Evolutionary conservation across 2,113 vertebrate genomes (phyloP).

Genomic region (Myocastor coypus): DNA sequence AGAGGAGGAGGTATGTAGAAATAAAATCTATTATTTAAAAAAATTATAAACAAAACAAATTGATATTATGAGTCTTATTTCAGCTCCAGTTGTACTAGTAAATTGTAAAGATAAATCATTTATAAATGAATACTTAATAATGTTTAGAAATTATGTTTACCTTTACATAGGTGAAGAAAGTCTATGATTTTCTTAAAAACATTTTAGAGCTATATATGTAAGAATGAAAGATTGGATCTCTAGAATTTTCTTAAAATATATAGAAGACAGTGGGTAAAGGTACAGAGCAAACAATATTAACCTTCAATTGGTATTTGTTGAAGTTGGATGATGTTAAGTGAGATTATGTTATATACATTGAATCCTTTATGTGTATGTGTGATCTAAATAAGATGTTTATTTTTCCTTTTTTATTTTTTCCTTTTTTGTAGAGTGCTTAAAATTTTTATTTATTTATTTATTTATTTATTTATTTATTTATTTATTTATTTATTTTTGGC

Average conservation of each 20-base stretch:
- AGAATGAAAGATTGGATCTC: not conserved
- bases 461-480: too few species aligned
- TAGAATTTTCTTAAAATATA: not conserved
- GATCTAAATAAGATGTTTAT: not conserved
- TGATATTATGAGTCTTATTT: not conserved
- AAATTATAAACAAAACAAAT: not conserved
- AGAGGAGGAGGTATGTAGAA: not conserved
- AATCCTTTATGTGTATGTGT: not conserved
- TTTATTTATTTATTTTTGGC: too few species aligned
- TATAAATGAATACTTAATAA: not conserved
- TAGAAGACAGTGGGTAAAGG: not conserved
- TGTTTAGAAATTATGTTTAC: slow-evolving; percentile 8
- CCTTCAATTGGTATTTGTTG: not conserved
- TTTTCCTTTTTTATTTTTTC: not conserved
- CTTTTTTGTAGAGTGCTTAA: not conserved
- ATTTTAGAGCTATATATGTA: not conserved
- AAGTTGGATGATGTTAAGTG: not conserved
- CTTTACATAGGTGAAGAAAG: slow-evolving; percentile 16
- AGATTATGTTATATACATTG: not conserved
- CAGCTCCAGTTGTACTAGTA: not conserved
- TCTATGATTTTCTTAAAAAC: not conserved
- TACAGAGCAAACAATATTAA: not conserved
- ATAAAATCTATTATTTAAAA: not conserved
- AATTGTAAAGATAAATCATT: not conserved
- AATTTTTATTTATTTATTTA: too few species aligned